phyloP scores from a whole-genome alignment of 2,888 invertebrate genomes.

The Polymixis lichenea region DNA sequence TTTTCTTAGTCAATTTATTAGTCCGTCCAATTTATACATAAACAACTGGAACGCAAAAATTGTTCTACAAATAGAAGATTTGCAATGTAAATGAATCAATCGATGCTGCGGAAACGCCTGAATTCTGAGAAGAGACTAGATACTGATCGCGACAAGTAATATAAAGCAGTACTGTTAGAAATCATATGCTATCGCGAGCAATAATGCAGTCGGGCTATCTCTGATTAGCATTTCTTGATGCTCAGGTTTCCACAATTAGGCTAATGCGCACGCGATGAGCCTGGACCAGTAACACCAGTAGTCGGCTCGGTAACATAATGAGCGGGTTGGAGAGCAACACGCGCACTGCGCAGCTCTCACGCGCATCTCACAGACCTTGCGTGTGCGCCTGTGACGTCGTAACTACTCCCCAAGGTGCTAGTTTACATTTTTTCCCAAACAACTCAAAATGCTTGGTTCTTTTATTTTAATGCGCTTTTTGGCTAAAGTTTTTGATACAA shows the following conservation, averaged over 20 bases:
- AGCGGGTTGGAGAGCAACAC: slow-evolving; percentile 69
- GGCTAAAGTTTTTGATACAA: slow-evolving; percentile 11
- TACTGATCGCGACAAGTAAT: slow-evolving; percentile 42
- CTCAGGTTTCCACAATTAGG: slow-evolving; percentile 86
- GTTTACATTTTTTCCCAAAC: slow-evolving; percentile 63
- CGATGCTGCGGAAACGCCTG: slow-evolving; percentile 23
- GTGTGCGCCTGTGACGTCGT: slow-evolving; percentile 72
- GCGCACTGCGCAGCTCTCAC: slow-evolving; percentile 75
- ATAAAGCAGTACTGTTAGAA: slow-evolving; percentile 52
- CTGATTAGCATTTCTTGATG: slow-evolving; percentile 86
- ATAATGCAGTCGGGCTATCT: slow-evolving; percentile 70
- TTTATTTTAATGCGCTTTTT: slow-evolving; percentile 29
- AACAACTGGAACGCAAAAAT: slow-evolving; percentile 34
- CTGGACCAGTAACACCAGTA: slow-evolving; percentile 85
- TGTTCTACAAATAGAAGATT: slow-evolving; percentile 39
- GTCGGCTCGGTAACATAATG: slow-evolving; percentile 83
- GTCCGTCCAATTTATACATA: neutral
- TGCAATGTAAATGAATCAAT: slow-evolving; percentile 44
- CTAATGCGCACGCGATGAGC: slow-evolving; percentile 82
- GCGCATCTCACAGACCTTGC: slow-evolving; percentile 70
- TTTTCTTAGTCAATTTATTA: slow-evolving; percentile 14
- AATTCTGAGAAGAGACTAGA: slow-evolving; percentile 51
- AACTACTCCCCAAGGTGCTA: slow-evolving; percentile 58
- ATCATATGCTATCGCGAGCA: slow-evolving; percentile 60
- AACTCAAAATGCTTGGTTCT: slow-evolving; percentile 38